These are phyloP conservation scores for Lepilemur septentrionalis DNA, from an alignment of 2,797 vertebrate species.

Conservation along the genomic window DNA sequence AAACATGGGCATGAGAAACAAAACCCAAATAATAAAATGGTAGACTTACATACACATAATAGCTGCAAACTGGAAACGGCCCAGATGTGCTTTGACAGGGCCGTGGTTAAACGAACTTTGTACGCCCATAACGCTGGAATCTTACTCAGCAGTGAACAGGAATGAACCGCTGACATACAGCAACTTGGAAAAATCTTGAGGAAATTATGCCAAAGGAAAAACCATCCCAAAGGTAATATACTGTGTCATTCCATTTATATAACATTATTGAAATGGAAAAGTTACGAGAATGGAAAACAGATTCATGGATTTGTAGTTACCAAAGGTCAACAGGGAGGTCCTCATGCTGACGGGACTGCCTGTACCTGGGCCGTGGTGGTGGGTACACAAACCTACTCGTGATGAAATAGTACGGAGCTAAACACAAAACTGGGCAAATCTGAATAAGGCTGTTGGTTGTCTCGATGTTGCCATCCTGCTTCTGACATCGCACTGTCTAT, in stretches of 20 bases:
- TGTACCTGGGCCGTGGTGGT: neutral
- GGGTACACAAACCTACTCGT: neutral
- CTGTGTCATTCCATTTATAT: neutral
- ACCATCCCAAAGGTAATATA: neutral
- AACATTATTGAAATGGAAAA: neutral
- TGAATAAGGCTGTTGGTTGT: neutral
- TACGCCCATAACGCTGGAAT: no score
- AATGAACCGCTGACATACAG: neutral
- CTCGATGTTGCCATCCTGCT: neutral
- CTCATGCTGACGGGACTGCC: neutral
- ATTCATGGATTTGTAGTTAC: neutral
- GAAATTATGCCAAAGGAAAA: neutral
- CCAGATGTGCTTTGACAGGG: neutral
- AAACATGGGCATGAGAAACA: neutral
- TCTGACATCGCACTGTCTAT: neutral
- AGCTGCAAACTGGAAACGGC: neutral
- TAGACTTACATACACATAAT: neutral
- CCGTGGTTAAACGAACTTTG: neutral
- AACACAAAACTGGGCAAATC: neutral
- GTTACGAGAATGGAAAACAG: no score
- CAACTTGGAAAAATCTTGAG: neutral
- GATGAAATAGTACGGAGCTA: neutral
- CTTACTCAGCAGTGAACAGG: neutral
- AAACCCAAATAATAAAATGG: neutral
- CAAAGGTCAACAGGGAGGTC: no score